Base-by-base conservation (phyloP, 2,888 invertebrate genomes). In the Teleogryllus oceanicus region DNA sequence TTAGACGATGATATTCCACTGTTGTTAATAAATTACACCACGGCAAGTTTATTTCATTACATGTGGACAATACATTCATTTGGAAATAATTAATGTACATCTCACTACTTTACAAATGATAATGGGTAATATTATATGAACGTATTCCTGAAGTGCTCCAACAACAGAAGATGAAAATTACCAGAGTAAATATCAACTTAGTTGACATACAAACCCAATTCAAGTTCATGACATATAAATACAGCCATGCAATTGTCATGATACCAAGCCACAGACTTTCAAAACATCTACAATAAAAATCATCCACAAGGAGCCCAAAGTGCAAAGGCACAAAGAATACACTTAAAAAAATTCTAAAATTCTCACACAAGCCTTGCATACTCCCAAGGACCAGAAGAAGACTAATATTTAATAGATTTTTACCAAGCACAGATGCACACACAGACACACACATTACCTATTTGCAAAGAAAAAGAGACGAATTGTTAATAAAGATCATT, bases 1-100 rank as follows among this genome's bases (percentile, higher is more conserved):
- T 5, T 8, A 37, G 37, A 8, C 8, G 5, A 37, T 37, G 37
- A 37, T 37, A 37, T 37, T 37, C 62, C n/a, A 62, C 13, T 62
- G 62, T 62, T 62, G 62, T 62, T 62, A 62, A 62, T 62, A 62
- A 62, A 62, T 62, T 62, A 62, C n/a, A 62, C 62, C 62, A 62
- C n/a, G 62, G 62, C 16, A 62, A 18, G n/a, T 62, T 62, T 62
- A 62, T 62, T 62, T 62, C 62, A n/a, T 12, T 62, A 62, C 62
- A 62, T 18, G 62, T 62, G 62, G 62, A 62, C 62, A 62, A 62
- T 62, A 62, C 62, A 62, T 62, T 62, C 62, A 62, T 62, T 62
- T 62, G 62, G 62, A 62, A 62, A 62, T 62, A 62, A 37, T 37
- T 37, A 37, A 62, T 62, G 62, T n/a, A 62, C 62, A 62, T 62